Base-by-base conservation (phyloP, 2,888 invertebrate species). In the Anthoptus insignis region DNA sequence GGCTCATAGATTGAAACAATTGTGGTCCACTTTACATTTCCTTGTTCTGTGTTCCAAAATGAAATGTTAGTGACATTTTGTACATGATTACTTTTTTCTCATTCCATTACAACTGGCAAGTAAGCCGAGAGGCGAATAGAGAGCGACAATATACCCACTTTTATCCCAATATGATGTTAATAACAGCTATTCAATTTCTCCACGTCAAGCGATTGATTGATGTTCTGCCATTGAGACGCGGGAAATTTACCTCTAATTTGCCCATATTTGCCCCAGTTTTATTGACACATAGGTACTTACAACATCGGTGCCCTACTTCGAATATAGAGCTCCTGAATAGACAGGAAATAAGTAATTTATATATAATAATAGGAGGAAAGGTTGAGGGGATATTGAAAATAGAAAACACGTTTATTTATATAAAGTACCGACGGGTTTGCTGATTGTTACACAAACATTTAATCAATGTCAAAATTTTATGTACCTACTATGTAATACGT, bases 241-340 rank as follows among this genome's bases (percentile, higher is more conserved):
- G 77, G 76, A 79, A 79, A 79, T 78, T 76, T 76, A 68, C 75
- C 76, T 76, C 76, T 77, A 81, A 82, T 84, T 82, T 79, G 79
- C 71, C 69, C 70, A 63, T 66, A 71, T 76, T 80, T 78, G 79
- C 71, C 69, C 70, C 64, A 67, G 71, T 76, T 80, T 78, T 76
- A 76, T 74, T 74, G 66, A 73, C 72, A 77, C 69, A 66, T 65
- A 76, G 50, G 32, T 74, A 56, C 42, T 32, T 37, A 59, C 29
- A 42, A 42, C 13, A 13, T 45, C 13, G 45, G 45, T 45, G 45
- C 5, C 45, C 45, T 45, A 45, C 45, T 32, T 58, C 47, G 19
- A 34, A 59, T 34, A 22, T 13, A 45, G 16, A 22, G 21, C 45
- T 45, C 13, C 45, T 21, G 45, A 45, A 45, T 45, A 45, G 45